Evolutionary conservation across 2,888 invertebrate species (phyloP), one percentile per base, ranked within the genome.

Genomic region (Orthosia cruda): DNA sequence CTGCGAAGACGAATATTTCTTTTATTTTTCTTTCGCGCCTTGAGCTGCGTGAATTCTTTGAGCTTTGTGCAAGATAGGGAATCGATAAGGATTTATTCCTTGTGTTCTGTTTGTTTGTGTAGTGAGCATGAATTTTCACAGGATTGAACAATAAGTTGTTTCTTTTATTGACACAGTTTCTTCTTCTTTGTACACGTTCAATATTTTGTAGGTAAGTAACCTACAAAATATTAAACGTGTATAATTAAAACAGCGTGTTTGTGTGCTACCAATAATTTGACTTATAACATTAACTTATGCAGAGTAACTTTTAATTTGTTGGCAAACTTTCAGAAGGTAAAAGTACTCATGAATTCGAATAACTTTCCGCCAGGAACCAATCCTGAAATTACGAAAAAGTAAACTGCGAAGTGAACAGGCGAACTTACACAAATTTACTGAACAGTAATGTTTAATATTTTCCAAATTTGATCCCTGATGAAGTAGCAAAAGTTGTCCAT

Each of bases 21-120:
- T 71, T 50, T 67, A 76, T 76, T 80, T 80, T 80, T 77, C 54
- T 62, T 76, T 40, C 12, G 15, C 9, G n/a, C 15, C n/a, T 70
- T 59, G 55, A 63, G 49, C 62, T 67, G 20, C 26, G 32, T 26
- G 54, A 58, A 73, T 65, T 77, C 71, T 75, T 49, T 70, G 70
- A 80, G 52, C 61, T 75, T 55, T 50, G 50, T 61, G 54, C 61
- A 20, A 57, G 52, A 74, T 57, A 45, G n/a, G 12, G 45, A 50
- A 67, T 74, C 57, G 18, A 63, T 67, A 45, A 58, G 23, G 49
- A 63, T 74, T 54, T 77, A 15, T 75, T 59, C 16, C 2, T n/a
- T 68, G 45, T 66, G 58, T 49, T 58, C 63, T 58, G 52, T 61
- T 71, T 71, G 54, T 66, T 58, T 58, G 54, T 58, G 59, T 40